These are phyloP conservation scores for Rhynchophorus ferrugineus DNA, from an alignment of 1,140 invertebrate genomes.

Conservation along the genomic window DNA sequence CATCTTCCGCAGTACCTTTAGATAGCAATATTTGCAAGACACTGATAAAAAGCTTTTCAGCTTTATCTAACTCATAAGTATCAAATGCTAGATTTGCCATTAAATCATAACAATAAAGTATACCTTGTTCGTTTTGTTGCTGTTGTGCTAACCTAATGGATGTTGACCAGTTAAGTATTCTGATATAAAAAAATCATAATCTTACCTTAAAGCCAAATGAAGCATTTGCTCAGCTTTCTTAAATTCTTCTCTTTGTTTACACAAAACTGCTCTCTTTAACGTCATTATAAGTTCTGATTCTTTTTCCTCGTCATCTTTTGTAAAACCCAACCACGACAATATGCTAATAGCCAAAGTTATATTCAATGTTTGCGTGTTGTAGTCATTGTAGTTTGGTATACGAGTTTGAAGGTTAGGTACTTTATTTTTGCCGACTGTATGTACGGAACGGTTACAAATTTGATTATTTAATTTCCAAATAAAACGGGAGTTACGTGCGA, in stretches of 20 bases:
- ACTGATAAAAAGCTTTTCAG: constrained; percentile 72
- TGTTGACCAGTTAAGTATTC: not conserved
- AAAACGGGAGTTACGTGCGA: not conserved
- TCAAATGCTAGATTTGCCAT: constrained; percentile 85
- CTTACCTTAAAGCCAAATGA: constrained; percentile 61
- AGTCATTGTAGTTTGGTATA: not conserved
- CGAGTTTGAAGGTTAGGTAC: not conserved
- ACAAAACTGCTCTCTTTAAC: constrained; percentile 65
- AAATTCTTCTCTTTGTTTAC: constrained; percentile 66
- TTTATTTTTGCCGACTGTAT: constrained; percentile 2
- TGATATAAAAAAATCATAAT: not conserved
- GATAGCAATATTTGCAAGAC: constrained; percentile 70
- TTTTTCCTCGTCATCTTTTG: constrained; percentile 47
- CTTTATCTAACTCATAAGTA: constrained; percentile 66
- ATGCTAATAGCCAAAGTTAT: constrained; percentile 30
- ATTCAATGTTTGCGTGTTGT: not conserved
- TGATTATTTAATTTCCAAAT: not conserved
- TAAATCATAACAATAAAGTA: constrained; percentile 82
- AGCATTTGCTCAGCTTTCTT: constrained; percentile 78
- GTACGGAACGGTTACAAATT: constrained; percentile 1
- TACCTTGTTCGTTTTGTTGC: constrained; percentile 60
- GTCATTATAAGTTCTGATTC: constrained; percentile 62
- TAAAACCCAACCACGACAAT: constrained; percentile 40
- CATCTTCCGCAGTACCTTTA: constrained; percentile 60
- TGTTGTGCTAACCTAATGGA: constrained; percentile 63